Percentiles rank a stretch among this genome's conserved stretches.
Conservation (phyloP, 2,888 invertebrate species). For the Apoda limacodes region DNA sequence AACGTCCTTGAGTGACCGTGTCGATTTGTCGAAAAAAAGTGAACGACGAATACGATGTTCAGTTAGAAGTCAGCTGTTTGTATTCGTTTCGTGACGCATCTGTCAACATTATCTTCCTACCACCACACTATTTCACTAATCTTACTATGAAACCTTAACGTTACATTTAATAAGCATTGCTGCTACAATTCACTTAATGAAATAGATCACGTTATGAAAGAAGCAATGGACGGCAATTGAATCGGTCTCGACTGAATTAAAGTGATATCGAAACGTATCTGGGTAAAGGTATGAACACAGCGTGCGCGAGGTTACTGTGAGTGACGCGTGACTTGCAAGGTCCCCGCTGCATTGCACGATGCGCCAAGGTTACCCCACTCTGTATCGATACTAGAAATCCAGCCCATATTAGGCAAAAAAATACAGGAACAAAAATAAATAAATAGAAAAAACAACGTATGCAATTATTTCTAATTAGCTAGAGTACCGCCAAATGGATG, state of each 20-base stretch:
- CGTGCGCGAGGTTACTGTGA: conserved; percentile 67
- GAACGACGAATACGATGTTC: conserved; percentile 24
- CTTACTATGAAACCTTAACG: conserved; percentile 19
- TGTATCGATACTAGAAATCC: conserved; percentile 37
- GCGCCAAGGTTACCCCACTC: conserved; percentile 66
- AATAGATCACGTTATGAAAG: too few species aligned
- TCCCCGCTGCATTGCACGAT: conserved; percentile 69
- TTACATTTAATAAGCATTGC: conserved; percentile 27
- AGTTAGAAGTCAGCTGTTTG: conserved; percentile 63
- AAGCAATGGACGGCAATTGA: conserved; percentile 36
- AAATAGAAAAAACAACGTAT: conserved; percentile 8
- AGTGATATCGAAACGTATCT: conserved; percentile 34
- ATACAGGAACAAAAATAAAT: conserved; percentile 13
- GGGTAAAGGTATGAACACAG: conserved; percentile 52
- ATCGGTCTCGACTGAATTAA: conserved; percentile 21
- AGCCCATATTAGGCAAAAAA: conserved; percentile 25
- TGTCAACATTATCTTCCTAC: conserved; percentile 51
- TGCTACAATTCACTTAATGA: too few species aligned
- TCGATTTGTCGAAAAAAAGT: conserved; percentile 33
- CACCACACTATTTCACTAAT: conserved; percentile 15
- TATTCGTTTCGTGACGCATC: conserved; percentile 55
- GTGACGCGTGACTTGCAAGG: conserved; percentile 71
- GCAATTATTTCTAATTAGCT: neutral
- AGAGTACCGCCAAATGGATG: too few species aligned
- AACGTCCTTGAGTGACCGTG: conserved; percentile 64